phyloP scores from a whole-genome alignment of 2,113 vertebrate genomes.

The Gobiocypris rarus region DNA sequence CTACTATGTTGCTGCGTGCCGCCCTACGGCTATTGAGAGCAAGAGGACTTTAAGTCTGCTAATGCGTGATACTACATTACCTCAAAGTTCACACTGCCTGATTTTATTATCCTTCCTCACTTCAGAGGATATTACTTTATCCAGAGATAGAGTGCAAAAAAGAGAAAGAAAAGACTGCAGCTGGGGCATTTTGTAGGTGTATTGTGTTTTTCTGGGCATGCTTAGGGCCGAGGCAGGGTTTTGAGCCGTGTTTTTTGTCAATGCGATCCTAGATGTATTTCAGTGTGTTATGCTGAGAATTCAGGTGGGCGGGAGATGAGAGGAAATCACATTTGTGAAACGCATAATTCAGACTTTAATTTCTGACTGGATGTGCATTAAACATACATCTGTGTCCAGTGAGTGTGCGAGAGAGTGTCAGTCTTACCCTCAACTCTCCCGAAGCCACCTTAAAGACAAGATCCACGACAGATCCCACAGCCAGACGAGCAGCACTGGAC shows the following conservation, averaged over 20 bases:
- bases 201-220: background rate
- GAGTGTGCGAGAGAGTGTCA: background rate
- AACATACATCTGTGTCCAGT: background rate
- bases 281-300: constrained; percentile 34
- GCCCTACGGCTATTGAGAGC: background rate
- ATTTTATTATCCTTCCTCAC: constrained; percentile 61
- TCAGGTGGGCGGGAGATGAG: constrained; percentile 7
- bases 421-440: constrained; percentile 91
- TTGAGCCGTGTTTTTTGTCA: background rate
- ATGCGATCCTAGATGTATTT: constrained; percentile 14
- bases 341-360: background rate
- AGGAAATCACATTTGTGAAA: background rate
- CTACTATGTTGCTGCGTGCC: background rate
- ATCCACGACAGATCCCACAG: constrained; percentile 94
- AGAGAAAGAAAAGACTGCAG: background rate
- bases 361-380: background rate
- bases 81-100: constrained; percentile 21
- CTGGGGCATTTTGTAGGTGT: constrained; percentile 20
- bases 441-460: constrained; percentile 96
- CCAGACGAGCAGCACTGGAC: constrained; percentile 90
- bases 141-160: constrained; percentile 40
- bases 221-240: constrained; percentile 11
- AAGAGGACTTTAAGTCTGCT: constrained; percentile 15
- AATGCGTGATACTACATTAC: background rate
- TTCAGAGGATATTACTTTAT: constrained; percentile 68